These are phyloP conservation scores for Perca fluviatilis DNA, from an alignment of 2,113 vertebrate genomes.

Conservation along the genomic window DNA sequence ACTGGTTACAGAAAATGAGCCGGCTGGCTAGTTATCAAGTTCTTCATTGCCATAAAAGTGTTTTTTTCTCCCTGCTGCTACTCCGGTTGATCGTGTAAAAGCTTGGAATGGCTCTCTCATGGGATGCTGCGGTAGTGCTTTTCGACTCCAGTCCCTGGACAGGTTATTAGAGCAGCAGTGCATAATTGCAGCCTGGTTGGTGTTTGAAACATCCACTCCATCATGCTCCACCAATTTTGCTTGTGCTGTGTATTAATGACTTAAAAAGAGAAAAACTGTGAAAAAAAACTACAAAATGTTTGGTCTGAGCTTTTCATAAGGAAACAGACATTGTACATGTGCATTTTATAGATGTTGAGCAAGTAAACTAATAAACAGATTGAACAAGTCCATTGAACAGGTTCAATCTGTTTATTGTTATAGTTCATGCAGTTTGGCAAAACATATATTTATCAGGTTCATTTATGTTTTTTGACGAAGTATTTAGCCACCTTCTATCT, in stretches of 20 bases:
- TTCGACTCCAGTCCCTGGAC: slow-evolving; percentile 55
- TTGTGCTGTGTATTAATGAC: not conserved
- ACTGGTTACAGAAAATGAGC: not conserved
- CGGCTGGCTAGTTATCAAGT: not conserved
- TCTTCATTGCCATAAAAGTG: not conserved
- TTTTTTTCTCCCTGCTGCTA: not conserved
- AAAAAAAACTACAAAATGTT: not conserved
- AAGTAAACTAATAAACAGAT: too few relatives aligned
- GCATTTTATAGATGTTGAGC: too few relatives aligned
- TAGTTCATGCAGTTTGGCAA: too few relatives aligned
- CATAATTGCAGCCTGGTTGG: slow-evolving; percentile 48
- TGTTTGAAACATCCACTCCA: slow-evolving; percentile 36
- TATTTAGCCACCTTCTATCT: too few relatives aligned
- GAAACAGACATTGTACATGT: not conserved
- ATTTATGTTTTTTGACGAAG: too few relatives aligned
- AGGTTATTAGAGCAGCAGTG: slow-evolving; percentile 56
- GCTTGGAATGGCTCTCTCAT: slow-evolving; percentile 9
- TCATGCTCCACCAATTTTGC: slow-evolving; percentile 9
- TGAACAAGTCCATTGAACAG: too few relatives aligned
- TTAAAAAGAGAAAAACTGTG: not conserved
- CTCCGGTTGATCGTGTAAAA: slow-evolving; percentile 12
- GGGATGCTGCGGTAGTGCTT: slow-evolving; percentile 16
- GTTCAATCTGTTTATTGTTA: too few relatives aligned
- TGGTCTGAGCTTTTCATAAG: not conserved
- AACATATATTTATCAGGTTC: too few relatives aligned